Conservation (phyloP, 2,888 invertebrate genomes). For the Altica lythri region DNA sequence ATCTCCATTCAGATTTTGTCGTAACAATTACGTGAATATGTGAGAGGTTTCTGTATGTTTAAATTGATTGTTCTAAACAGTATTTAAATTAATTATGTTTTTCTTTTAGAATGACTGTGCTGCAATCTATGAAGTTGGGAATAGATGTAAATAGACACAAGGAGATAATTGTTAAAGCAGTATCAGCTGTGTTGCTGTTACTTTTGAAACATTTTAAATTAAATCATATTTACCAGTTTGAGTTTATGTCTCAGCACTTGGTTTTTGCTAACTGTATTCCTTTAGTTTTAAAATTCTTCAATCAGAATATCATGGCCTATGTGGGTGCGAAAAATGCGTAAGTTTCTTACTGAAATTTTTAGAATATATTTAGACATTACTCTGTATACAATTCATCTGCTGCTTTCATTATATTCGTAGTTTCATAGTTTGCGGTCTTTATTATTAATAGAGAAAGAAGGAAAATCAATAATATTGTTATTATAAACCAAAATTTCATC, state of each 20-base stretch:
- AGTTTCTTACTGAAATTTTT: conserved; percentile 43
- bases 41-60: no score
- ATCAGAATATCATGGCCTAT: conserved; percentile 95
- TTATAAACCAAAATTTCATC: no score
- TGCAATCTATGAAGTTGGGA: conserved; percentile 93
- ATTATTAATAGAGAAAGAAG: no score
- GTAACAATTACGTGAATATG: no score
- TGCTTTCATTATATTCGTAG: neutral
- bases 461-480: no score
- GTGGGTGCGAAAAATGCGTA: conserved; percentile 90
- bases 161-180: conserved; percentile 98
- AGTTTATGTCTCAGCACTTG: conserved; percentile 97
- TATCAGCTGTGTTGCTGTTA: conserved; percentile 86
- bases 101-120: conserved; percentile 75
- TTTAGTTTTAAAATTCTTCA: conserved; percentile 95
- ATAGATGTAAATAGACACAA: conserved; percentile 98
- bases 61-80: no score
- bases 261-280: conserved; percentile 99
- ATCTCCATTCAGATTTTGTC: no score
- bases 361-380: neutral
- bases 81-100: conserved; percentile 5
- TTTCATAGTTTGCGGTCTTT: no score
- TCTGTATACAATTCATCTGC: neutral
- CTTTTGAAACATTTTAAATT: conserved; percentile 95
- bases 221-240: conserved; percentile 98